A percentile compares a stretch with the other conserved stretches of the same genome.
Evolutionary conservation across 2,113 vertebrate genomes (phyloP).

Genomic region (Gorsachius goisagi): DNA sequence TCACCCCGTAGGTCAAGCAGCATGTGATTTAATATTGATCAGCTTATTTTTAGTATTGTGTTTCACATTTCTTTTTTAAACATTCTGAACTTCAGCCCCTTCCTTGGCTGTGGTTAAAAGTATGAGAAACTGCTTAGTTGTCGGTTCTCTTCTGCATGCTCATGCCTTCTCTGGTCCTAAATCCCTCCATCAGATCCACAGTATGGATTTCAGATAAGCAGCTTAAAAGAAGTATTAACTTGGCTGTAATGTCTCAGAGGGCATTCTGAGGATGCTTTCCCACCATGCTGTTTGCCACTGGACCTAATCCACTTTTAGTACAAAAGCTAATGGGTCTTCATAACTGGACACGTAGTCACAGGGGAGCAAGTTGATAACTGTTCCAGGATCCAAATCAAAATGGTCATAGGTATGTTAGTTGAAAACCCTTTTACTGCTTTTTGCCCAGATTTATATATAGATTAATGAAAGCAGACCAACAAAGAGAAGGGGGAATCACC

Average conservation of each 20-base stretch:
- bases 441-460: neutral
- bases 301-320: neutral
- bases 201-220: slow-evolving; percentile 7
- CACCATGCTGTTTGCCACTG: neutral
- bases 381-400: neutral
- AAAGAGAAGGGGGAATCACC: neutral
- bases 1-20: neutral
- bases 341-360: neutral
- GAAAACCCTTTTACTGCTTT: neutral
- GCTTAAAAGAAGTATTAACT: neutral
- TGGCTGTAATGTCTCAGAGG: neutral
- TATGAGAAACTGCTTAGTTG: neutral
- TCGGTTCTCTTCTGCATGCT: neutral
- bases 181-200: neutral
- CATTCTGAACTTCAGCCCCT: neutral
- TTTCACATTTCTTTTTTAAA: neutral
- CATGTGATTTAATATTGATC: neutral
- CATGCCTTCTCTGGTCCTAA: neutral
- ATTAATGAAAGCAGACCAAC: neutral
- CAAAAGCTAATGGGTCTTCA: neutral
- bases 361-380: neutral
- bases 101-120: neutral
- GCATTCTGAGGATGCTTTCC: neutral
- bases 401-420: neutral
- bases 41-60: neutral